Evolutionary conservation across 2,797 vertebrate species (phyloP).

Genomic region (Staurois parvus): DNA sequence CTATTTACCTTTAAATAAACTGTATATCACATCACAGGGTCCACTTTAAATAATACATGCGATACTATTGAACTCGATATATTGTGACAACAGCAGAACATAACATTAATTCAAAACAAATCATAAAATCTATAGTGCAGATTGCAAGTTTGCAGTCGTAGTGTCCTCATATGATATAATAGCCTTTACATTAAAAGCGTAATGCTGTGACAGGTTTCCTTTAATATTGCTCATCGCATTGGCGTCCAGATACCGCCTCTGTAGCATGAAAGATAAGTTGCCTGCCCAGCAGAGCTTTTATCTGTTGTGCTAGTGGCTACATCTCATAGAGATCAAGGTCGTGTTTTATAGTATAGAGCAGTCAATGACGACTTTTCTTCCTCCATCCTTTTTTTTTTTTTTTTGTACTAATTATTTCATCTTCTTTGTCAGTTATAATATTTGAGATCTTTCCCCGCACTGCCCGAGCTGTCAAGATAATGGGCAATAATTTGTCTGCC

Average conservation of each 20-base stretch:
- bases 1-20: too few species aligned
- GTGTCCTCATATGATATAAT: background rate
- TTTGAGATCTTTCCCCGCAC: conserved; percentile 20
- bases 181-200: background rate
- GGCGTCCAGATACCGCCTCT: background rate
- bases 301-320: background rate
- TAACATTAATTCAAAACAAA: too few species aligned
- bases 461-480: conserved; percentile 35
- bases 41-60: too few species aligned
- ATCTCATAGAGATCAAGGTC: conserved; percentile 11
- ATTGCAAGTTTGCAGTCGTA: too few species aligned
- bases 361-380: background rate
- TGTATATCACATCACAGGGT: too few species aligned
- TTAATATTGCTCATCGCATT: background rate
- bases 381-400: background rate
- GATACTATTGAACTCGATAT: too few species aligned
- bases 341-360: background rate
- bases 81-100: too few species aligned
- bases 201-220: background rate
- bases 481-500: conserved; percentile 47
- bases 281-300: background rate
- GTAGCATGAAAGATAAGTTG: background rate
- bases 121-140: too few species aligned
- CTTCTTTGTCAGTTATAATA: conserved; percentile 38
- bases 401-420: conserved; percentile 38